Conservation (phyloP, 2,797 vertebrate species). For the Morelia viridis region DNA sequence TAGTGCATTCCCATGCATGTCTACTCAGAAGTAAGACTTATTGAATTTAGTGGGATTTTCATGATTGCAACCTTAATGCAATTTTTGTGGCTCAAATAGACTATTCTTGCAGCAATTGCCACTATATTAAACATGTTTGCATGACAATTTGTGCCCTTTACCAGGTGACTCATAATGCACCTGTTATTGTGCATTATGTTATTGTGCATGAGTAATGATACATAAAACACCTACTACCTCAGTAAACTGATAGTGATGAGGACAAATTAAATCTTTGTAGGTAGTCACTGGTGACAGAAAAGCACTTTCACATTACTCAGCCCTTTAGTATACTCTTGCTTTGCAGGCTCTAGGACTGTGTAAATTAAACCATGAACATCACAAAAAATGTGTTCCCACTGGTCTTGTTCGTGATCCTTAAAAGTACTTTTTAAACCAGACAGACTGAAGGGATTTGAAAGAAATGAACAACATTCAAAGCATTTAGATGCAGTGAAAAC, state of each 20-base stretch:
- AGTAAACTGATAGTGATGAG: neutral
- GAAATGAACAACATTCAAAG: conserved; percentile 58
- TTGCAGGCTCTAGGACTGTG: neutral
- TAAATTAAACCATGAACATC: conserved; percentile 31
- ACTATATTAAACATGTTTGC: neutral
- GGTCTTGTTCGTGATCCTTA: conserved; percentile 39
- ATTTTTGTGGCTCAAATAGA: neutral
- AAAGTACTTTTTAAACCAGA: conserved; percentile 45
- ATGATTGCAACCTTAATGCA: neutral
- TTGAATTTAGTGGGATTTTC: neutral
- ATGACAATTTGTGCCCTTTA: neutral
- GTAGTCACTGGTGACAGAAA: neutral
- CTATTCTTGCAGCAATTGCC: neutral
- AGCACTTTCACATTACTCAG: neutral
- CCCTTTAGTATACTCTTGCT: neutral
- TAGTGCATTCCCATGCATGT: neutral
- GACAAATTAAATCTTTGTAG: neutral
- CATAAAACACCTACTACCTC: neutral
- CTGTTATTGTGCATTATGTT: neutral
- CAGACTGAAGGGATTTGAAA: conserved; percentile 58
- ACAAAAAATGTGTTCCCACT: conserved; percentile 8
- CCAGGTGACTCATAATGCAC: neutral
- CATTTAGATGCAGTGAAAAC: conserved; percentile 59
- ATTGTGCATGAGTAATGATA: neutral
- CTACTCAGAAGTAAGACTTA: neutral